These are phyloP conservation scores for Sciurus carolinensis DNA, from an alignment of 2,797 vertebrate genomes.

Conservation along the genomic window DNA sequence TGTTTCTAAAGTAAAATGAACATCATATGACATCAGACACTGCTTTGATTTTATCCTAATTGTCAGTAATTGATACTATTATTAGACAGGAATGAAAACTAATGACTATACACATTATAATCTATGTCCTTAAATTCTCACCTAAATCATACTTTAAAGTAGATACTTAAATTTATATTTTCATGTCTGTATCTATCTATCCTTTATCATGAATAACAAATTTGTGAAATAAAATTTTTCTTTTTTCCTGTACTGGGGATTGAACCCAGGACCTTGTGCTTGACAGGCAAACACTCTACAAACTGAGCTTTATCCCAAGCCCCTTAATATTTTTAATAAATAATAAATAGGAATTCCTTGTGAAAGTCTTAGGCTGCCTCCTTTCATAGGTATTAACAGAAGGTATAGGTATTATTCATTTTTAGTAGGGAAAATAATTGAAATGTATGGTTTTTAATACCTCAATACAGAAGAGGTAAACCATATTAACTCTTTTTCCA, in stretches of 20 bases:
- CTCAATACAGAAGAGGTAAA: neutral
- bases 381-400: neutral
- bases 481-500: neutral
- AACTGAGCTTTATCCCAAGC: too few species aligned
- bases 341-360: neutral
- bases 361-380: constrained; percentile 24
- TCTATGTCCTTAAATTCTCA: neutral
- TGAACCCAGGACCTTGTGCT: too few species aligned
- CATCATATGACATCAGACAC: neutral
- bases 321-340: neutral
- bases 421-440: neutral
- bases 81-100: neutral
- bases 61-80: neutral
- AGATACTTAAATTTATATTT: neutral
- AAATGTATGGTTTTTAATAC: neutral
- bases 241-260: neutral
- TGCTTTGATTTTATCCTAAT: neutral
- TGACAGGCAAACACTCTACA: too few species aligned
- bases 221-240: neutral
- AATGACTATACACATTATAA: neutral
- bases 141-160: neutral
- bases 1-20: constrained; percentile 27
- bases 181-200: neutral
- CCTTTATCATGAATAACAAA: constrained; percentile 25
- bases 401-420: neutral